Percentiles rank a stretch among this genome's conserved stretches.
Evolutionary conservation across 2,888 invertebrate species (phyloP).

Genomic region (Synanthedon tipuliformis): DNA sequence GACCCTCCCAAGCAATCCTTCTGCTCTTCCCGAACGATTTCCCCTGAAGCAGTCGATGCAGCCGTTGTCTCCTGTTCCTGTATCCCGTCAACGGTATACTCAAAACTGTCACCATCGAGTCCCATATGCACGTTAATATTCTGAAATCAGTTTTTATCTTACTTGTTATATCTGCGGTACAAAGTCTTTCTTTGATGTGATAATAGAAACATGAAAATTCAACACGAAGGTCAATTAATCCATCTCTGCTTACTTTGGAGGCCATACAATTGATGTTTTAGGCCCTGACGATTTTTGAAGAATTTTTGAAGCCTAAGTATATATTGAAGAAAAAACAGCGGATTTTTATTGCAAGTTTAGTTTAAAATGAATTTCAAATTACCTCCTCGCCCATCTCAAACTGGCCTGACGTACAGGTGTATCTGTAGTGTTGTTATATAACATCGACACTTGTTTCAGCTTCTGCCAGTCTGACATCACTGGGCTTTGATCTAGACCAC

Average conservation of each 20-base stretch:
- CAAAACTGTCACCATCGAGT: conserved; percentile 88
- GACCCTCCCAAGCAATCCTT: conserved; percentile 72
- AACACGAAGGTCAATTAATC: too few relatives aligned
- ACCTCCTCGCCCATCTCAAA: conserved; percentile 78
- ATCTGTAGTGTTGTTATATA: conserved; percentile 74
- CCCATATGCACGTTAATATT: conserved; percentile 92
- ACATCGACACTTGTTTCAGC: conserved; percentile 79
- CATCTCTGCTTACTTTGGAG: too few relatives aligned
- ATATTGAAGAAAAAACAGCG: too few relatives aligned
- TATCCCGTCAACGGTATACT: conserved; percentile 79
- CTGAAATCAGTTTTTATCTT: conserved; percentile 30
- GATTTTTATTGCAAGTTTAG: not conserved
- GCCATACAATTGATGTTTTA: too few relatives aligned
- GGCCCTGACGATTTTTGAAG: not conserved
- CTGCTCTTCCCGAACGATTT: conserved; percentile 57
- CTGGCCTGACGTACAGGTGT: conserved; percentile 83
- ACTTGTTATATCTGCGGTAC: too few relatives aligned
- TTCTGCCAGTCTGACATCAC: conserved; percentile 89
- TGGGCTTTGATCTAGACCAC: conserved; percentile 85
- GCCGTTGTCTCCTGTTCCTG: conserved; percentile 46
- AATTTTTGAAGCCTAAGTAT: too few relatives aligned
- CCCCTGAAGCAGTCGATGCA: conserved; percentile 66
- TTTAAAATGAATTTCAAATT: conserved; percentile 5
- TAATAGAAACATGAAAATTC: too few relatives aligned
- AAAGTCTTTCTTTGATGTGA: too few relatives aligned